Evolutionary conservation across 2,888 invertebrate genomes (phyloP).

Genomic region (Calameuta idolon): DNA sequence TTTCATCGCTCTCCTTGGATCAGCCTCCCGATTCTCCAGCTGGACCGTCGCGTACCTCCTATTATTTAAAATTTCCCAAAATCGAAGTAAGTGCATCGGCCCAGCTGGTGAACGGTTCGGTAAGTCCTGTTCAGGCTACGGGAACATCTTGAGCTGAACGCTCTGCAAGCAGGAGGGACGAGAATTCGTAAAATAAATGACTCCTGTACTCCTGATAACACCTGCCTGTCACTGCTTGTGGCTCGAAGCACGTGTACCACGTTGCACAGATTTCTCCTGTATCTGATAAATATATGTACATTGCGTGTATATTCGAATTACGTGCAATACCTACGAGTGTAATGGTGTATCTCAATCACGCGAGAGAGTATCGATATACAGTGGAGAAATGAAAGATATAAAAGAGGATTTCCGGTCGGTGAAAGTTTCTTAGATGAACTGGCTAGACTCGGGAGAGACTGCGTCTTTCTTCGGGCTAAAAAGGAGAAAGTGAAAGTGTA

Average conservation of each 20-base stretch:
- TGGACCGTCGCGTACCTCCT: not conserved
- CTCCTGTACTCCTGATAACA: not conserved
- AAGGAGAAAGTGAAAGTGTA: conserved; percentile 53
- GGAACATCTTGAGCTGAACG: not conserved
- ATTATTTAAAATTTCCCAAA: not conserved
- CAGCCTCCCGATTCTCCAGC: not conserved
- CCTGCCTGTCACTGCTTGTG: not conserved
- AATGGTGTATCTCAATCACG: not conserved
- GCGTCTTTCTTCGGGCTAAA: conserved; percentile 42
- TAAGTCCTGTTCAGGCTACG: not conserved
- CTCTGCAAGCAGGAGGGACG: not conserved
- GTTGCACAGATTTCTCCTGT: not conserved
- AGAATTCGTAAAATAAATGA: not conserved
- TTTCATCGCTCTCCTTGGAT: not conserved
- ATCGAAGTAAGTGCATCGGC: not conserved
- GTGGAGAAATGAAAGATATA: not conserved
- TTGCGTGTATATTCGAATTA: not conserved
- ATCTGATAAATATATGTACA: not conserved
- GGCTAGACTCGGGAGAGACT: conserved; percentile 56
- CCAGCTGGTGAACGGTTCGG: not conserved
- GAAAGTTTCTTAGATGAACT: conserved; percentile 52
- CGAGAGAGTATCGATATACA: not conserved
- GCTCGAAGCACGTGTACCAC: not conserved
- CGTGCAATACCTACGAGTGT: not conserved
- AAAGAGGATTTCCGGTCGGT: conserved; percentile 45